Evolutionary conservation across 2,113 vertebrate genomes (phyloP).

Genomic region (Malurus alboscapulatus): DNA sequence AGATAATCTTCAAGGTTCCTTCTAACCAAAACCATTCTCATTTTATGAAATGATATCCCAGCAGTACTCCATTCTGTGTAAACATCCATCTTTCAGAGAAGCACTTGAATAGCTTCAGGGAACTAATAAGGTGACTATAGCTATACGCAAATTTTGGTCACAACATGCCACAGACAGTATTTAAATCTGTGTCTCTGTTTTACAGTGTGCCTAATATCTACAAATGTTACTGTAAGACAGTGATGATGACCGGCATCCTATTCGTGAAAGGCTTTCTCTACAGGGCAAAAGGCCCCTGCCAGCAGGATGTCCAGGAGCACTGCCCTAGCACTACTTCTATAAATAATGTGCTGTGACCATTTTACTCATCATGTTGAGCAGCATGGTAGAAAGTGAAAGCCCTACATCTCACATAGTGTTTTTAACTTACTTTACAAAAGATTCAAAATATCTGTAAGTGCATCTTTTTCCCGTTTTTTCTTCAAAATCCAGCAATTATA

Average conservation of each 20-base stretch:
- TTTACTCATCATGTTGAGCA: not conserved
- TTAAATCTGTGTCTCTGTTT: not conserved
- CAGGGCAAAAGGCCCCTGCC: not conserved
- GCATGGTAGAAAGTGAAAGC: not conserved
- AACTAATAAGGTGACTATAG: not conserved
- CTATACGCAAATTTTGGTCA: not conserved
- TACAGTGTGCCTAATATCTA: not conserved
- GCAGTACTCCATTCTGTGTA: not conserved
- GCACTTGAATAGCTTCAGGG: not conserved
- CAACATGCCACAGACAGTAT: not conserved
- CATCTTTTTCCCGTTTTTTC: not conserved
- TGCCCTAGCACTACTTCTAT: not conserved
- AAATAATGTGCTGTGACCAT: not conserved
- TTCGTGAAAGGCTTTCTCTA: not conserved
- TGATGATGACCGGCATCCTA: fast-evolving
- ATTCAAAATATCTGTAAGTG: not conserved
- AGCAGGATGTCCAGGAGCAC: not conserved
- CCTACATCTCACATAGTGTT: not conserved
- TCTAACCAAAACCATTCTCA: not conserved
- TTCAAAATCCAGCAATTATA: not conserved
- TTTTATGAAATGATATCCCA: not conserved
- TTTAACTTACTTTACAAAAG: not conserved
- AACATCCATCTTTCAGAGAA: not conserved
- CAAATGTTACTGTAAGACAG: not conserved
- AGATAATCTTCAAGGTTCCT: not conserved